Conservation (phyloP, 2,113 vertebrate species). For the Mus musculus region GRCm39 chrX:47963501-47964000, state of each 20-base stretch:
- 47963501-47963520: conserved; percentile 31
- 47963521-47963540: not conserved
- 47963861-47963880: not conserved
- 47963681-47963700: conserved; percentile 23
- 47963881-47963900: not conserved
- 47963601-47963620: conserved; percentile 25
- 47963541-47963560: not conserved
- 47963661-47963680: not conserved
- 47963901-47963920: not conserved
- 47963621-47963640: conserved; percentile 9
- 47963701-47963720: not conserved
- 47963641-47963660: conserved; percentile 31
- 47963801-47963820: not conserved
- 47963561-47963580: not conserved
- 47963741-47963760: not conserved
- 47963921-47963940: not conserved
- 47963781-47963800: not conserved
- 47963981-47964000: not conserved
- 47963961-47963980: not conserved
- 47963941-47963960: conserved; percentile 21
- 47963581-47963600: not conserved
- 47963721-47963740: not conserved
- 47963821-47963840: not conserved
- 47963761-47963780: not conserved
- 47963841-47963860: not conserved